A percentile compares a stretch with the other conserved stretches of the same genome.
Evolutionary conservation across 2,113 vertebrate genomes (phyloP).

Genomic region (Grallaria varia): DNA sequence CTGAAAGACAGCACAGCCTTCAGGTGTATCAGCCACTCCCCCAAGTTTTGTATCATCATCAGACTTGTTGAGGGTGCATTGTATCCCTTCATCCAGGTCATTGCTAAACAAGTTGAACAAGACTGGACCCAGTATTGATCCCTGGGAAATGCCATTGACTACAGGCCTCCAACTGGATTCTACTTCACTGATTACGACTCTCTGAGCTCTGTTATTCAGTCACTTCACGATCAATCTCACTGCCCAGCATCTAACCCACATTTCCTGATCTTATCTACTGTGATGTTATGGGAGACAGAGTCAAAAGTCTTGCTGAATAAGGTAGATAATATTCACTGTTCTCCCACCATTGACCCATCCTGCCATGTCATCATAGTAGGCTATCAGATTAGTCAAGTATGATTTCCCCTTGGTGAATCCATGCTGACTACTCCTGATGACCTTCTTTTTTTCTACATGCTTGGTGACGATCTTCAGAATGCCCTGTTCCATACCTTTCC

Average conservation of each 20-base stretch:
- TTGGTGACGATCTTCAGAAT: background rate
- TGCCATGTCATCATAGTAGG: background rate
- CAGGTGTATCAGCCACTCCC: background rate
- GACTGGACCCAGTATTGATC: background rate
- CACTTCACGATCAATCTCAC: background rate
- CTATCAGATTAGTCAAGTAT: background rate
- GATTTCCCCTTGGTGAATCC: background rate
- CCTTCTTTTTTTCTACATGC: background rate
- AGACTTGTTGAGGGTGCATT: background rate
- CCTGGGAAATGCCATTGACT: background rate
- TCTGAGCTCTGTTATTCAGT: background rate
- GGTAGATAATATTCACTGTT: background rate
- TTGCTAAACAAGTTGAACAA: background rate
- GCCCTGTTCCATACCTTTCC: background rate
- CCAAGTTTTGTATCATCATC: background rate
- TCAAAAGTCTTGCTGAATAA: background rate
- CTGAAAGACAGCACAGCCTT: background rate
- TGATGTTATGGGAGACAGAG: background rate
- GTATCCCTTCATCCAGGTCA: background rate
- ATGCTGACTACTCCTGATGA: background rate
- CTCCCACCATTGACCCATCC: background rate
- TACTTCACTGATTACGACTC: background rate
- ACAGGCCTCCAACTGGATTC: background rate
- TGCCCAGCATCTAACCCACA: background rate
- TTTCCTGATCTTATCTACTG: background rate